Base-by-base conservation (phyloP, 2,888 invertebrate genomes). In the Steromphala cineraria region DNA sequence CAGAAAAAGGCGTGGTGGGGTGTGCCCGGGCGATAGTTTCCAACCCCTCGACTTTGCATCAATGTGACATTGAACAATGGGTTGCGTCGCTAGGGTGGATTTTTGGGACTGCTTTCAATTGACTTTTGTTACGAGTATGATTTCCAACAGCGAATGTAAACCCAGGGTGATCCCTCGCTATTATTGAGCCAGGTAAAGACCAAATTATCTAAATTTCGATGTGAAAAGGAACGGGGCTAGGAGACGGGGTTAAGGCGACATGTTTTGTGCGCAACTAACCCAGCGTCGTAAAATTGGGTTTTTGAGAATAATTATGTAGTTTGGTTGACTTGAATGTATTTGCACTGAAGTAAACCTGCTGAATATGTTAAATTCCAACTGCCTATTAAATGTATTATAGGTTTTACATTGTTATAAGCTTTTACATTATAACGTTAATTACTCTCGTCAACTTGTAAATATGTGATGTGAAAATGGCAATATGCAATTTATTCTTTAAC, bases 11-110 rank as follows among this genome's bases (percentile, higher is more conserved):
- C 40, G 40, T 28, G 31, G 3, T 31, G 71, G 71, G 71, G 71
- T 71, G 71, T 40, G 71, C 10, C 71, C 17, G 36, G 36, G 71
- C 31, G 71, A 71, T 71, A 28, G 71, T 71, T 71, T 71, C 36
- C 40, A 40, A 71, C 71, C 71, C 31, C 36, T 36, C 36, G 31
- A 28, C 24, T 62, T 62, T 62, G 15, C 21, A 15, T 62, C 28
- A 62, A 62, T 62, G 28, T 28, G 28, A 15, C 3, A 28, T 17
- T 28, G 13, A 4, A 24, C 28, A 24, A 62, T 13, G 21, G 13
- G 28, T 62, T 62, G 28, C 62, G 62, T 62, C 28, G 28, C 28
- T 28, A 15, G 62, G 62, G 28, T 15, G 62, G 62, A 62, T 62
- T 62, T 28, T 24, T 24, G 62, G 28, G 24, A 28, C 28, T 62